Base-by-base conservation (phyloP, 2,888 invertebrate genomes). In the Branchinecta sandiegonensis region DNA sequence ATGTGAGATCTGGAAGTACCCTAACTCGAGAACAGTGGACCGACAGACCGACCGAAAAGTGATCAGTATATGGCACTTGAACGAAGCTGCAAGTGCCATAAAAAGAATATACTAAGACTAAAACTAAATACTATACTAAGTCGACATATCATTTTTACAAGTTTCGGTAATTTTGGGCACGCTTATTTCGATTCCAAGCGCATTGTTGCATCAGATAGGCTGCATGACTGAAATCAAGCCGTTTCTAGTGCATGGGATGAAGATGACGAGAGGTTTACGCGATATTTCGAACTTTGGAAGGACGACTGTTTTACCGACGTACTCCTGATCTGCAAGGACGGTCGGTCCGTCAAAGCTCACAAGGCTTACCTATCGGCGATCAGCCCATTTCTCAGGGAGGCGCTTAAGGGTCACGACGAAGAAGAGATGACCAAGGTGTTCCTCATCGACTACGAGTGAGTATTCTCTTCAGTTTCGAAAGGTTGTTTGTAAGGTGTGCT, bases 361-460 rank as follows among this genome's bases (percentile, higher is more conserved):
- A 56, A 56, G 23, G 63, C 23, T 17, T 56, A 56, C 23, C 23
- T 56, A 23, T 56, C 63, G 23, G 63, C 63, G 8, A 23, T 56
- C 63, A 56, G 63, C 11, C n/a, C n/a, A 23, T 17, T 56, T 56
- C 23, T 56, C n/a, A 23, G 63, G 23, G n/a, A n/a, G 8, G 63
- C 23, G n/a, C 11, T 56, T 23, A n/a, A 17, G n/a, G 63, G 23
- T 17, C 63, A 56, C 63, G 12, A 56, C 8, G 63, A 56, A 9
- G 63, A 56, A 9, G 63, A 23, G 10, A 17, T 56, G 23, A 23
- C 63, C 23, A 17, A 17, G 23, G 23, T 56, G 23, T 10, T 17
- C 11, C 63, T 56, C n/a, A n/a, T 23, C 10, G 63, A 56, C 63
- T 56, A 56, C 23, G 63, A 56, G 63, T 56, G 23, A 56, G 63